Base-by-base conservation (phyloP, 2,888 invertebrate species). In the Gortyna flavago region DNA sequence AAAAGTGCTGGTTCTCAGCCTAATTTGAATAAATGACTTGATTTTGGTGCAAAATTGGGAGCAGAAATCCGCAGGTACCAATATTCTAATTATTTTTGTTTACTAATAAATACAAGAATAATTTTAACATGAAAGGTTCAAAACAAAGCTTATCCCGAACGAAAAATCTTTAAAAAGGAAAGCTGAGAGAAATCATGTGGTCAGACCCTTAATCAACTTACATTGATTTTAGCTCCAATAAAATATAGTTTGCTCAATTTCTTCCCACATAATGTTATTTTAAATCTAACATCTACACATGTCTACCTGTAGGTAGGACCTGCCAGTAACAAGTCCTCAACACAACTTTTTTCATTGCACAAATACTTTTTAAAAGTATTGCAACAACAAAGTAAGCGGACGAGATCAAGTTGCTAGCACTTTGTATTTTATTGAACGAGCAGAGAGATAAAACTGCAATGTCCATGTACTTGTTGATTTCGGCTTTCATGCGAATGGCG, bases 371-470 rank as follows among this genome's bases (percentile, higher is more conserved):
- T 16, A 41, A 69, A 68, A 54, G 25, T 74, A 21, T 69, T 75
- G 83, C 83, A 68, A 61, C 21, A 35, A 59, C 81, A 75, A 71
- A 67, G 70, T 81, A 38, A 75, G 59, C 62, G 71, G 48, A 59
- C 68, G 18, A 69, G 54, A 82, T 51, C 68, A 59, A 62, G 48
- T 85, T 75, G 54, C 65, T 32, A 59, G 66, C 69, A 81, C 64
- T 85, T 82, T 85, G 62, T 76, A 61, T 85, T 82, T 85, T 83
- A 86, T 76, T 68, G 29, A 57, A 72, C 32, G 41, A 61, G 41
- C 83, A 65, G 71, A 83, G 16, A 76, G 85, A 82, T 82, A 70
- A 82, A 82, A 85, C 8, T 85, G 82, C 76, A 62, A 32, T 81
- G 66, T 41, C 54, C 32, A 51, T 59, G 72, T 85, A 80, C 76